Conservation (phyloP, 2,113 vertebrate species). For the Sminthopsis crassicaudata region DNA sequence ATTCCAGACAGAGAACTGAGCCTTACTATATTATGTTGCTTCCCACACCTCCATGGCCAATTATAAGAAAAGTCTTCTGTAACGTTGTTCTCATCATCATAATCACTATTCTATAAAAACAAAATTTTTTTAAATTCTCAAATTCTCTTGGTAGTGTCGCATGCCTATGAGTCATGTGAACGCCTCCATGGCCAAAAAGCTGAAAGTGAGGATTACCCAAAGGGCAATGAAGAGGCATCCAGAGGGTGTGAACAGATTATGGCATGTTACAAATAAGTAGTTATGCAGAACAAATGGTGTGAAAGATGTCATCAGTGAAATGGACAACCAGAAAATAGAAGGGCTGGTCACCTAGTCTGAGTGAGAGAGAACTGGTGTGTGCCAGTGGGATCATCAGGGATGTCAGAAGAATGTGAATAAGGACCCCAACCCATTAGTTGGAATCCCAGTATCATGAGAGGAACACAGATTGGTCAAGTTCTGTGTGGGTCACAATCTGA, state of each 20-base stretch:
- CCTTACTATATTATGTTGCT: neutral
- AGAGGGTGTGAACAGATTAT: constrained; percentile 1
- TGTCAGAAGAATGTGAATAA: neutral
- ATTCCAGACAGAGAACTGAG: neutral
- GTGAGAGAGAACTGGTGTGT: neutral
- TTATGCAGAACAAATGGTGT: constrained; percentile 2
- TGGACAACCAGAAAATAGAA: neutral
- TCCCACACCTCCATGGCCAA: neutral
- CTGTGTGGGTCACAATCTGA: neutral
- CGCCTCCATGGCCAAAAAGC: neutral
- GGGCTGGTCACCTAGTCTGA: neutral
- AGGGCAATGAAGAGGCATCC: neutral
- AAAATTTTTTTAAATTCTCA: neutral
- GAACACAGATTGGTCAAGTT: neutral
- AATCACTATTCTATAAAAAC: neutral
- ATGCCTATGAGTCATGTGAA: neutral
- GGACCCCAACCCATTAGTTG: neutral
- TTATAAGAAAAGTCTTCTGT: neutral
- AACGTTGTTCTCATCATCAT: neutral
- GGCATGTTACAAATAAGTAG: neutral
- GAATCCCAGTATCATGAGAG: neutral
- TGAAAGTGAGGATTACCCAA: neutral
- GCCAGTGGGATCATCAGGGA: neutral
- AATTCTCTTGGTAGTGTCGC: neutral
- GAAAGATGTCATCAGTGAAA: neutral